These are phyloP conservation scores for Colaptes auratus DNA, from an alignment of 2,113 vertebrate genomes.

Conservation along the genomic window DNA sequence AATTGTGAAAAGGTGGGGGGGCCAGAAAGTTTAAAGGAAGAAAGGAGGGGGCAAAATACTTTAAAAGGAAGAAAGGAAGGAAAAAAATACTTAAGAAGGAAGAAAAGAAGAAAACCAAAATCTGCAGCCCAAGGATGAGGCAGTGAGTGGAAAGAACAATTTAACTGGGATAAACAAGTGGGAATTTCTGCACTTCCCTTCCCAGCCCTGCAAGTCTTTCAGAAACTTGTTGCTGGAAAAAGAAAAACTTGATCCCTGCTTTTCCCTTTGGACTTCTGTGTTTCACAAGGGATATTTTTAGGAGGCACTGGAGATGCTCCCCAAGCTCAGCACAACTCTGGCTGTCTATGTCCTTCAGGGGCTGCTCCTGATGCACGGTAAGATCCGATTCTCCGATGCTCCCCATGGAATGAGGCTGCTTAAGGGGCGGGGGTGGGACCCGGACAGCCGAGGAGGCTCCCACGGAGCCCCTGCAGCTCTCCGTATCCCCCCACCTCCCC, in stretches of 20 bases:
- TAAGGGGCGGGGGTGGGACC: background rate
- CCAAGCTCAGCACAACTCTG: background rate
- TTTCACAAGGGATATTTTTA: background rate
- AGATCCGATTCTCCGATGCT: background rate
- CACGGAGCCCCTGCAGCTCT: background rate
- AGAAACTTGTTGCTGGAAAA: background rate
- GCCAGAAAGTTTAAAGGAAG: background rate
- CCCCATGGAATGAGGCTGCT: too few species aligned
- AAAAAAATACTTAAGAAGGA: background rate
- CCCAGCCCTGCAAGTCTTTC: background rate
- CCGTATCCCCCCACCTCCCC: too few species aligned
- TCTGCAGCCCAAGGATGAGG: background rate
- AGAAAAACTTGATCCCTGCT: background rate
- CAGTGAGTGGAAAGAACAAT: background rate
- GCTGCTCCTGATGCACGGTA: constrained; percentile 63
- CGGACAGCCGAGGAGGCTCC: background rate
- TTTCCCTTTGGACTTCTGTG: background rate
- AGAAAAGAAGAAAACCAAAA: background rate
- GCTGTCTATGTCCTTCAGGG: constrained; percentile 38
- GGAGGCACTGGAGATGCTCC: background rate
- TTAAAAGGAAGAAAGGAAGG: background rate
- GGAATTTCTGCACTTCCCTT: background rate
- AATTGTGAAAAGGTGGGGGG: background rate
- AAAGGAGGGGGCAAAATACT: too few species aligned
- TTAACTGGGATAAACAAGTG: constrained; percentile 40